Evolutionary conservation across 2,113 vertebrate species (phyloP), one percentile per base, ranked within the genome.

Genomic region (Spermophilus dauricus): DNA sequence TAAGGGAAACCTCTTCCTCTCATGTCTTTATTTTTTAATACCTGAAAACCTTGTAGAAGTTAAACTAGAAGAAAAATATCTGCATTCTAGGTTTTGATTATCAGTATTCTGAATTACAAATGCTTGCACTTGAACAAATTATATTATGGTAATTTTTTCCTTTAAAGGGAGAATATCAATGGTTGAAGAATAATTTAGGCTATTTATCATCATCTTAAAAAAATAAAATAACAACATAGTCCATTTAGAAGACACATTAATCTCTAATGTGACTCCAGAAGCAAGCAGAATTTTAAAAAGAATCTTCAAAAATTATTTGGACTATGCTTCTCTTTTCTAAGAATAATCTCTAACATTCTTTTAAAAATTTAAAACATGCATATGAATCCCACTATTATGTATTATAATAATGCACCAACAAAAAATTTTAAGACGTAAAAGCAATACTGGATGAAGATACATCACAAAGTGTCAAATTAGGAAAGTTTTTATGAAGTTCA

Each of bases 191-290:
- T 96, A 98, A 98, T 98, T 96, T 78, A 94, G 94, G 1, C 92
- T 90, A 93, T 98, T 98, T 97, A 93, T 98, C 86, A 97, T 97
- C 83, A 87, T 84, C 65, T 96, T 96, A 96, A 51, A 94, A 96
- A 97, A 97, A 30, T 94, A 89, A 97, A 98, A 97, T 98, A 93
- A 82, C 78, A 96, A 94, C 90, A 86, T 92, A 84, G 67, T 92
- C 84, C 96, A 95, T 95, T 97, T 86, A 85, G 76, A 80, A 93
- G 91, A 92, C 94, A 97, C 94, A 98, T 98, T 97, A 96, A 98
- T 98, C 97, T 98, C 73, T 75, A 42, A 9, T 86, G 8, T 45
- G 2, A 65, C 86, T 77, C 58, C 37, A 77, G 61, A 83, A 84
- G 63, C 45, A 87, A 92, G 75, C 65, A 92, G 96, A 96, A 97